Evolutionary conservation across 2,113 vertebrate genomes (phyloP).

Genomic region (Sminthopsis crassicaudata): DNA sequence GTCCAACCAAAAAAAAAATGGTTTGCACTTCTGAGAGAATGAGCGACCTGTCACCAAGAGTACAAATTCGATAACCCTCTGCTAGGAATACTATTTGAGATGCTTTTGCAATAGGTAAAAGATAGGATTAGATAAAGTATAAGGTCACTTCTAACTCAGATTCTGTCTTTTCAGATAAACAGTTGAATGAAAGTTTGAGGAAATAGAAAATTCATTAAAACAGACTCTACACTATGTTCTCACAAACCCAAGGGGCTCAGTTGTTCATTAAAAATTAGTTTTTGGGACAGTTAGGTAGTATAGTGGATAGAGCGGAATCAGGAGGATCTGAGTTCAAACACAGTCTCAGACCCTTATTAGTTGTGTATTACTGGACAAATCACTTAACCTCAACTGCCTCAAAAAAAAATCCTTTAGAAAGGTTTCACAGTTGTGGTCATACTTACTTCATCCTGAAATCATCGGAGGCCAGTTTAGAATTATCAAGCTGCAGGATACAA

Average conservation of each 20-base stretch:
- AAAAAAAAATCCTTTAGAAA: background rate
- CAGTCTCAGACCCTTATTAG: background rate
- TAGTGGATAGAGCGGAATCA: too few relatives aligned
- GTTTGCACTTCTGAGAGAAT: background rate
- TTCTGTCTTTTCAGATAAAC: background rate
- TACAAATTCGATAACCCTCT: background rate
- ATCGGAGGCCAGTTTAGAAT: conserved; percentile 82
- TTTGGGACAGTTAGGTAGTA: background rate
- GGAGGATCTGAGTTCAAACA: background rate
- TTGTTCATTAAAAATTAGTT: background rate
- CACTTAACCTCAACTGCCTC: background rate
- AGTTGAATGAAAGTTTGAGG: background rate
- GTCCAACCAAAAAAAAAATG: background rate
- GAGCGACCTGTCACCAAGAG: background rate
- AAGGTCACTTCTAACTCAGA: background rate
- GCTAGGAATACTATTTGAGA: background rate
- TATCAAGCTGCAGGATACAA: conserved; percentile 82
- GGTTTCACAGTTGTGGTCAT: background rate
- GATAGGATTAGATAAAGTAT: background rate
- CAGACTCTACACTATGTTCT: background rate
- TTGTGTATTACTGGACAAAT: background rate
- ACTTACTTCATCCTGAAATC: conserved; percentile 89
- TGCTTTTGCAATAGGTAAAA: background rate
- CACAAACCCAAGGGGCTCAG: background rate
- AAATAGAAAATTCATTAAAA: background rate